Percentiles rank a stretch among this genome's conserved stretches.
Conservation (phyloP, 2,797 vertebrate species). For the Sebastes steindachneri region DNA sequence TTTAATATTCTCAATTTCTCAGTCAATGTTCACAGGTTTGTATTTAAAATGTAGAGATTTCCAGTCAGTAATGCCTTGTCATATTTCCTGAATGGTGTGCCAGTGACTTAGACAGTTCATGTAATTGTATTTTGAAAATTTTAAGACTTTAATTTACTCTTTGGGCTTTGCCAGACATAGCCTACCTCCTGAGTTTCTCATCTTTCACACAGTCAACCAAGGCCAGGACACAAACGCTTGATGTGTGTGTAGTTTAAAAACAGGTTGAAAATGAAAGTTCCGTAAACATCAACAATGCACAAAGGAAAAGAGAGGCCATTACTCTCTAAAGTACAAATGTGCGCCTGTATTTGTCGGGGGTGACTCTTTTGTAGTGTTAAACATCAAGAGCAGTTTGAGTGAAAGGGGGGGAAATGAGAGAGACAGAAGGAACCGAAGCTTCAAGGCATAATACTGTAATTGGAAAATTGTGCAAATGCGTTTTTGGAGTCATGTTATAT, state of each 20-base stretch:
- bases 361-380: constrained; percentile 69
- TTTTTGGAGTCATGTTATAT: constrained; percentile 81
- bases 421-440: constrained; percentile 70
- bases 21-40: background rate
- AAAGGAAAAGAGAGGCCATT: constrained; percentile 22
- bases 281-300: constrained; percentile 7
- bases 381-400: constrained; percentile 74
- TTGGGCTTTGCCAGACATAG: background rate
- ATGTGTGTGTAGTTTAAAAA: constrained; percentile 8
- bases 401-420: constrained; percentile 65
- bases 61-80: background rate
- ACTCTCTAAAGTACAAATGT: constrained; percentile 30
- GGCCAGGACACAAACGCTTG: background rate
- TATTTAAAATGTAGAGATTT: background rate
- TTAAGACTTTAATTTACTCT: constrained; percentile 10
- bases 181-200: background rate
- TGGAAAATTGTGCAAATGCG: constrained; percentile 82
- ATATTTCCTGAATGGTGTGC: background rate
- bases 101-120: background rate
- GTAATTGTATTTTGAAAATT: background rate
- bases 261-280: constrained; percentile 24
- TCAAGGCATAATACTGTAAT: constrained; percentile 80
- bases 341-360: constrained; percentile 24
- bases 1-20: background rate
- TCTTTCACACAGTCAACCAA: constrained; percentile 27